phyloP scores from a whole-genome alignment of 2,888 invertebrate genomes.

The Microctonus brassicae region DNA sequence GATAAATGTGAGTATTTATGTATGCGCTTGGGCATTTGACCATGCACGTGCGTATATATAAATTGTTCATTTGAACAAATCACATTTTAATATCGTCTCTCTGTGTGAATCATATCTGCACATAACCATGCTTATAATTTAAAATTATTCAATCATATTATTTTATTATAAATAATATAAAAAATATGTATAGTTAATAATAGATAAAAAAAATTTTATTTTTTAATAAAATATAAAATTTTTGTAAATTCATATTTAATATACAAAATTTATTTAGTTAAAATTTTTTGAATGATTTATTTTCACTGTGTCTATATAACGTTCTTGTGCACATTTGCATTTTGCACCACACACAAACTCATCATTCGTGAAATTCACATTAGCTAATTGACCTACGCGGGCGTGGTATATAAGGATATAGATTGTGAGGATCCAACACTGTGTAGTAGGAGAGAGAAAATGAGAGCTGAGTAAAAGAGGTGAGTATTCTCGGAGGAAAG shows the following conservation, averaged over 20 bases:
- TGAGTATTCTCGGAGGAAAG: slow-evolving; percentile 23
- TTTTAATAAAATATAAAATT: neutral
- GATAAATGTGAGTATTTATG: neutral
- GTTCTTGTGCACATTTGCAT: neutral
- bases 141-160: too few species aligned
- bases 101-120: neutral
- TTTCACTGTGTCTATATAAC: too few species aligned
- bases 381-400: slow-evolving; percentile 49
- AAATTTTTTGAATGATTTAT: neutral
- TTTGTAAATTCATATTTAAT: neutral
- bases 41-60: neutral
- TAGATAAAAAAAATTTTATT: neutral
- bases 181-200: neutral
- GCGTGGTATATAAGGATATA: slow-evolving; percentile 12
- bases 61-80: neutral
- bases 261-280: neutral
- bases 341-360: neutral
- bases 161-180: too few species aligned
- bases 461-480: neutral
- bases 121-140: neutral
- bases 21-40: neutral
- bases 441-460: neutral
- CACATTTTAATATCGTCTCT: neutral
- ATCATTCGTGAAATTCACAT: slow-evolving; percentile 42
- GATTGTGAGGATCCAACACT: slow-evolving; percentile 21